Conservation (phyloP, 2,113 vertebrate species). For the Eudyptes chrysolophus region DNA sequence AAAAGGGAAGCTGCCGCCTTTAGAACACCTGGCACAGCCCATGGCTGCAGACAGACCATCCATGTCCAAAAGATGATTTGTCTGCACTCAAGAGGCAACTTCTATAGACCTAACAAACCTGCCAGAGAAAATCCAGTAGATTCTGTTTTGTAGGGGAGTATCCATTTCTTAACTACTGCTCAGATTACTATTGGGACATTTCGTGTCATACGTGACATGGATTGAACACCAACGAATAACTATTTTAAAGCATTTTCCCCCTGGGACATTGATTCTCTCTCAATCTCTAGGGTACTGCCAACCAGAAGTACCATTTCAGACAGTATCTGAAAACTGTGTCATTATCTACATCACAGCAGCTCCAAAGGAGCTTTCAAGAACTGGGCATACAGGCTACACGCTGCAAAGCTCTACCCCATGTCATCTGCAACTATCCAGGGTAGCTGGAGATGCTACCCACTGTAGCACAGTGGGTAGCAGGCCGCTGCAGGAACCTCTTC, state of each 20-base stretch:
- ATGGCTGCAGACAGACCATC: background rate
- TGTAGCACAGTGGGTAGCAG: background rate
- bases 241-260: background rate
- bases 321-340: background rate
- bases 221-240: background rate
- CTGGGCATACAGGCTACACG: background rate
- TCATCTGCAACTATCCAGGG: background rate
- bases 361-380: background rate
- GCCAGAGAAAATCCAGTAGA: background rate
- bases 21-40: background rate
- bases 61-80: background rate
- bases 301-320: background rate
- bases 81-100: background rate
- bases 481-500: background rate
- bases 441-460: too few relatives aligned
- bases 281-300: background rate
- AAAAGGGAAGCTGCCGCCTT: background rate
- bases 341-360: background rate
- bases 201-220: fast-evolving
- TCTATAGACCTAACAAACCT: background rate
- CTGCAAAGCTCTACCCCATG: background rate
- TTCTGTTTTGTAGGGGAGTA: background rate
- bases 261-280: background rate
- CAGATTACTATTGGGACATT: background rate
- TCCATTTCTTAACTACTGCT: background rate